These are phyloP conservation scores for Phaenicophaeus curvirostris DNA, from an alignment of 2,797 vertebrate genomes.

Conservation along the genomic window DNA sequence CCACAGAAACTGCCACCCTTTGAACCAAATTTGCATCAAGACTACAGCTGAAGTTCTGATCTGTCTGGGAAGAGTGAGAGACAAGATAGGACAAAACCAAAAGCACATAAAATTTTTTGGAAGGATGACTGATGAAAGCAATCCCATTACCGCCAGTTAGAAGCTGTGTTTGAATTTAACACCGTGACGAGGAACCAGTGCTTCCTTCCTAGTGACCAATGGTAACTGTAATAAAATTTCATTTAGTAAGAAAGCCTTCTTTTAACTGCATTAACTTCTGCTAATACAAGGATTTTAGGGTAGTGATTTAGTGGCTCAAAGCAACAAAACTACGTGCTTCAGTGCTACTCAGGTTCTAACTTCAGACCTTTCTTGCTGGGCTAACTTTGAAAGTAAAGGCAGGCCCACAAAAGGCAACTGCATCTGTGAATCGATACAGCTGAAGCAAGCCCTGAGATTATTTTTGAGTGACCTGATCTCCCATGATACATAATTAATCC, in stretches of 20 bases:
- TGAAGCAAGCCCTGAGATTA: not conserved
- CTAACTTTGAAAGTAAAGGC: not conserved
- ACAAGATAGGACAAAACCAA: not conserved
- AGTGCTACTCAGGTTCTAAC: not conserved
- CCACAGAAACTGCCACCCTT: not conserved
- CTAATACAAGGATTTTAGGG: not conserved
- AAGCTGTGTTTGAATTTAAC: not conserved
- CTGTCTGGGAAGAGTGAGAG: not conserved
- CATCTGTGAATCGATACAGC: not conserved
- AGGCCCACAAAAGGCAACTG: not conserved
- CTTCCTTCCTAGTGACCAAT: not conserved
- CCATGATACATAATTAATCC: not conserved
- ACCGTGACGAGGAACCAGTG: rapidly evolving
- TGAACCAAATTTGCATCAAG: not conserved
- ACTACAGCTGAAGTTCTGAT: not conserved
- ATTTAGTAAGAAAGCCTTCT: not conserved
- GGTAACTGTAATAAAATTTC: not conserved
- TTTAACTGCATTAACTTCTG: not conserved
- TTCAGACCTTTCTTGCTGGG: not conserved
- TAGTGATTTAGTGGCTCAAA: not conserved
- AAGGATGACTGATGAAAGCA: not conserved
- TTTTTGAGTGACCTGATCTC: not conserved
- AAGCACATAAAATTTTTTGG: not conserved
- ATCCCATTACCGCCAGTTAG: not conserved
- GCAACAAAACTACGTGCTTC: not conserved